phyloP scores from a whole-genome alignment of 2,888 invertebrate species.

The Philopedon plagiatum region DNA sequence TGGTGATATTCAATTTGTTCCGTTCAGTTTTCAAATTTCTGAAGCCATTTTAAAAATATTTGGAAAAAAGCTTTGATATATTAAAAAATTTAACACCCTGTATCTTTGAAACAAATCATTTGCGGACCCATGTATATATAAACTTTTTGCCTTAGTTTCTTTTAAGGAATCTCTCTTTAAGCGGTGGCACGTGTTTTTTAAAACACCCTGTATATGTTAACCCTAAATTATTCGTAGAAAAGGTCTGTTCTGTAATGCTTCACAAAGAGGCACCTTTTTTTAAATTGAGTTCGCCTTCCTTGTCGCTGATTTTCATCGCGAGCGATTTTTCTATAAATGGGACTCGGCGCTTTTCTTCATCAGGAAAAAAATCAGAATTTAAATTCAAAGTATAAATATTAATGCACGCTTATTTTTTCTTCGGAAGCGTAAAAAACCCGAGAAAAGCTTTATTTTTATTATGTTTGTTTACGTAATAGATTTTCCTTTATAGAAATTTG shows the following conservation, averaged over 20 bases:
- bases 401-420: slow-evolving; percentile 40
- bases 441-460: slow-evolving; percentile 44
- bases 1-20: too few relatives aligned
- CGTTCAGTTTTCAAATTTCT: too few relatives aligned
- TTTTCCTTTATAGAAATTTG: slow-evolving; percentile 41
- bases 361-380: slow-evolving; percentile 43
- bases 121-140: too few relatives aligned
- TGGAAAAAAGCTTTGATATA: too few relatives aligned
- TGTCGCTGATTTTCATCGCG: slow-evolving; percentile 34
- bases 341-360: slow-evolving; percentile 23
- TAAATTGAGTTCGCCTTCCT: slow-evolving; percentile 29
- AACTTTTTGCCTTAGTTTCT: too few relatives aligned
- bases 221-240: not conserved
- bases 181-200: not conserved
- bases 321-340: slow-evolving; percentile 28
- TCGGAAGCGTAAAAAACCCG: slow-evolving; percentile 35
- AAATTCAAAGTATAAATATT: slow-evolving; percentile 48
- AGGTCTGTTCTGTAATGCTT: slow-evolving; percentile 2
- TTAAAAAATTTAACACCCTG: too few relatives aligned
- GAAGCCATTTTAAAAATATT: too few relatives aligned
- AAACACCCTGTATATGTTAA: not conserved
- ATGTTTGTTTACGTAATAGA: slow-evolving; percentile 48
- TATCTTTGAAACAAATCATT: too few relatives aligned
- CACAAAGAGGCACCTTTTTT: slow-evolving; percentile 13
- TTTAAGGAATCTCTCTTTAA: not conserved